Base-by-base conservation (phyloP, 2,113 vertebrate genomes). In the Spermophilus dauricus region DNA sequence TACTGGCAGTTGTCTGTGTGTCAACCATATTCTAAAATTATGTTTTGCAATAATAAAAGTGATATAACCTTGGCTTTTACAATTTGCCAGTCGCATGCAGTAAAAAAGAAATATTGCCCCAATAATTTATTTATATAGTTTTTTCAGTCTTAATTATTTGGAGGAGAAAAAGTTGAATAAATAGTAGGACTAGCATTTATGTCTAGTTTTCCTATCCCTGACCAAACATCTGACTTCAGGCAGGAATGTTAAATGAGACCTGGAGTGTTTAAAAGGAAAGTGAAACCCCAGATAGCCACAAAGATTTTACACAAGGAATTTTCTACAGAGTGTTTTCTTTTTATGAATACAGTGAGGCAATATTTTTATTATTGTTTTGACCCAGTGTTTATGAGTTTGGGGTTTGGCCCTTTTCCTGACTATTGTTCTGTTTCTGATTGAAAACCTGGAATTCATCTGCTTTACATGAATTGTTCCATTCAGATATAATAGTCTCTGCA, bases 321-420 rank as follows among this genome's bases (percentile, higher is more conserved):
- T 77, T 93, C 37, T 91, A 86, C 63, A 97, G 92, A 92, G 12
- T 75, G 34, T 0, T 0, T 53, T 63, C 90, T 67, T 98, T 97
- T 91, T 93, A 95, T 92, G 93, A 92, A 73, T 92, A 95, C 30
- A 84, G 32, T 63, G 45, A 48, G 92, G 86, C 37, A 83, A 56
- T 96, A 58, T 91, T 98, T 98, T 97, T 95, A 96, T 98, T 97
- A 85, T 97, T 88, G 77, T 97, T 98, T 98, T 96, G 96, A 91
- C 48, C 61, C 34, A 37, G 20, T 86, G 75, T 95, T 98, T 98
- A 95, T 90, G 45, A 96, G 82, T 58, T 96, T 95, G 83, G 89
- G 5, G 76, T 81, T 89, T 98, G 86, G 87, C 73, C 72, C 17
- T 88, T 98, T 96, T 97, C 61, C 73, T 92, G 76, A 91, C 83